A percentile compares a stretch with the other conserved stretches of the same genome.
These are phyloP conservation scores for Burhinus oedicnemus DNA, from an alignment of 2,113 vertebrate genomes.

Conservation along the genomic window DNA sequence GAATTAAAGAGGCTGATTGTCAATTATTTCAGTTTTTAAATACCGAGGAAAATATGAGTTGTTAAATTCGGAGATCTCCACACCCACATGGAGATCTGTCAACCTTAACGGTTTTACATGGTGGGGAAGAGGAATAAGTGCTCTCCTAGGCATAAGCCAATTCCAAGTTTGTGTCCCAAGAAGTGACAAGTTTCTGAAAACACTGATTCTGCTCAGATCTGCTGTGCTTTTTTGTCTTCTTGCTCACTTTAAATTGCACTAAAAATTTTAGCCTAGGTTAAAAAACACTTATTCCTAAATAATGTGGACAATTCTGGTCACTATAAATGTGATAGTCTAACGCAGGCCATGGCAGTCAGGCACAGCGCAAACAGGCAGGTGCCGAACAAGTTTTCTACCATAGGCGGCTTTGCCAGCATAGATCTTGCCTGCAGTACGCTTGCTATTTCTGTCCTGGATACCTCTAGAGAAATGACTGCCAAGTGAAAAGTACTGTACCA, in stretches of 20 bases:
- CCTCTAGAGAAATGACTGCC: slow-evolving; percentile 43
- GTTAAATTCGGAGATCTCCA: not conserved
- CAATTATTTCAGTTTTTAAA: not conserved
- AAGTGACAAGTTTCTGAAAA: not conserved
- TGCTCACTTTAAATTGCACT: not conserved
- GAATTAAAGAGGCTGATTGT: not conserved
- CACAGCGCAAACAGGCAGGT: slow-evolving; percentile 7
- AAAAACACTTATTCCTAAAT: not conserved
- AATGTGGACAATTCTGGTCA: not conserved
- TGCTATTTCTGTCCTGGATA: slow-evolving; percentile 60
- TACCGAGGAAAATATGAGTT: not conserved
- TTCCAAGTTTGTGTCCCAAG: not conserved
- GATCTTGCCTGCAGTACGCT: slow-evolving; percentile 37
- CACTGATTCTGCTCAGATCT: not conserved
- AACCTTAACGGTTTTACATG: not conserved
- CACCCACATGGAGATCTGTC: not conserved
- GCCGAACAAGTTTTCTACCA: slow-evolving; percentile 32
- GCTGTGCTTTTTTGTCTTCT: not conserved
- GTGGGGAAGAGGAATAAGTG: not conserved
- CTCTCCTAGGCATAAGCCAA: not conserved
- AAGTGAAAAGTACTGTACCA: slow-evolving; percentile 39
- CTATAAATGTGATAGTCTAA: not conserved
- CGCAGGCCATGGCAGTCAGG: not conserved
- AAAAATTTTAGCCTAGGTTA: not conserved
- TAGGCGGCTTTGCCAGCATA: slow-evolving; percentile 3